phyloP scores from a whole-genome alignment of 2,113 vertebrate genomes.

The Coryphaenoides rupestris region DNA sequence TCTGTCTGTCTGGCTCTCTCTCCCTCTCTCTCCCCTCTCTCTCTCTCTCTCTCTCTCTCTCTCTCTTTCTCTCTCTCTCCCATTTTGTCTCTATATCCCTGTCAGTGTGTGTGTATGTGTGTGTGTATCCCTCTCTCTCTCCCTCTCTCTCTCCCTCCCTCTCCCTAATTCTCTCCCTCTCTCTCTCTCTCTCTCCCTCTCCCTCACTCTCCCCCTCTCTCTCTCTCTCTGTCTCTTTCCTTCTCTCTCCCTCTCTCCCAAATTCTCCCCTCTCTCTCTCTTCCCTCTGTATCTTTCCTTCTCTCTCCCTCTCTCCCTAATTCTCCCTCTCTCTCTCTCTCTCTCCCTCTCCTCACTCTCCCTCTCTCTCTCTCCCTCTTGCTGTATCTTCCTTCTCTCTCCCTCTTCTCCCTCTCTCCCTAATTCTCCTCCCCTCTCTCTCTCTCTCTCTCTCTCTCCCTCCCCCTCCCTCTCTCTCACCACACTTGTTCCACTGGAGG shows the following conservation, averaged over 20 bases:
- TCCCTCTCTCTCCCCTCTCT: slow-evolving; percentile 3
- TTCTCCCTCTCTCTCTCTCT: background rate
- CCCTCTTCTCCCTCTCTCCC: too few species aligned
- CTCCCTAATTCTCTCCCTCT: too few species aligned
- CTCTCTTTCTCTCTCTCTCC: slow-evolving; percentile 21
- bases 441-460: too few species aligned
- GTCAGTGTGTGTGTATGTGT: background rate
- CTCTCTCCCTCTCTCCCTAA: background rate
- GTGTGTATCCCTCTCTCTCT: background rate
- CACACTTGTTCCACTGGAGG: too few species aligned
- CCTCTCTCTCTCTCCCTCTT: background rate
- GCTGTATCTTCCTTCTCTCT: too few species aligned
- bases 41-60: background rate
- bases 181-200: background rate
- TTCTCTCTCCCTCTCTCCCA: too few species aligned
- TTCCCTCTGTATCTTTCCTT: background rate
- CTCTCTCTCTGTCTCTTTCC: background rate
- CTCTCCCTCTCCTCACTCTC: background rate
- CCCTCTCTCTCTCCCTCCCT: background rate
- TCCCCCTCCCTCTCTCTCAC: too few species aligned
- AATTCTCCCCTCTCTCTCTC: too few species aligned
- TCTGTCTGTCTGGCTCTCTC: too few species aligned
- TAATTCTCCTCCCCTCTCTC: too few species aligned
- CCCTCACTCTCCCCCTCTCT: background rate
- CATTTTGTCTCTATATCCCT: background rate